Conservation (phyloP, 2,888 invertebrate genomes). For the Euplagia quadripunctaria region DNA sequence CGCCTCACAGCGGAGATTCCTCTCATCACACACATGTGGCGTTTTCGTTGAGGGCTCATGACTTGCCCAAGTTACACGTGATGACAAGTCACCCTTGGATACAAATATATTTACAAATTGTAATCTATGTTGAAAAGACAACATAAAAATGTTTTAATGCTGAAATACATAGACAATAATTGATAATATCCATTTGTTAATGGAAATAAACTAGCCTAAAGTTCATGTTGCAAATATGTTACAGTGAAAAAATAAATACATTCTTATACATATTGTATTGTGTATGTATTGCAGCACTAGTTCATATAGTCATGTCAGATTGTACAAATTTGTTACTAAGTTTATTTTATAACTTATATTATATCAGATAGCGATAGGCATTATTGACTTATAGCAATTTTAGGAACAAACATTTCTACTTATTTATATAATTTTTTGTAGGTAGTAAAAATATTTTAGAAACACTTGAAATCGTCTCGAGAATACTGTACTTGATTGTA, state of each 20-base stretch:
- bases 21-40: not conserved
- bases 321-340: conserved; percentile 9
- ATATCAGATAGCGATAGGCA: conserved; percentile 13
- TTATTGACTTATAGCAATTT: conserved; percentile 19
- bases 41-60: not conserved
- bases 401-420: conserved; percentile 24
- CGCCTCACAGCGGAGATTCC: too few species aligned
- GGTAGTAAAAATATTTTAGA: not conserved
- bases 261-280: conserved; percentile 1
- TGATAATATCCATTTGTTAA: conserved; percentile 10
- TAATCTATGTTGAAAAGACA: conserved; percentile 14
- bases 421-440: conserved; percentile 6
- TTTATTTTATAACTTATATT: conserved; percentile 6
- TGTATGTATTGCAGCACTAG: conserved; percentile 14
- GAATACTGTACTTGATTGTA: not conserved
- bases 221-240: conserved; percentile 18
- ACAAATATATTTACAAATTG: conserved; percentile 37
- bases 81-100: conserved; percentile 27
- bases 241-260: conserved; percentile 19
- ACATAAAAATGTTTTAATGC: conserved; percentile 11
- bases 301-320: conserved; percentile 10
- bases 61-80: not conserved
- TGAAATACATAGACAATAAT: conserved; percentile 15
- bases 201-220: conserved; percentile 8
- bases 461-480: not conserved